A percentile compares a stretch with the other conserved stretches of the same genome.
These are phyloP conservation scores for Ciconia stormi DNA, from an alignment of 2,113 vertebrate genomes.

Conservation along the genomic window DNA sequence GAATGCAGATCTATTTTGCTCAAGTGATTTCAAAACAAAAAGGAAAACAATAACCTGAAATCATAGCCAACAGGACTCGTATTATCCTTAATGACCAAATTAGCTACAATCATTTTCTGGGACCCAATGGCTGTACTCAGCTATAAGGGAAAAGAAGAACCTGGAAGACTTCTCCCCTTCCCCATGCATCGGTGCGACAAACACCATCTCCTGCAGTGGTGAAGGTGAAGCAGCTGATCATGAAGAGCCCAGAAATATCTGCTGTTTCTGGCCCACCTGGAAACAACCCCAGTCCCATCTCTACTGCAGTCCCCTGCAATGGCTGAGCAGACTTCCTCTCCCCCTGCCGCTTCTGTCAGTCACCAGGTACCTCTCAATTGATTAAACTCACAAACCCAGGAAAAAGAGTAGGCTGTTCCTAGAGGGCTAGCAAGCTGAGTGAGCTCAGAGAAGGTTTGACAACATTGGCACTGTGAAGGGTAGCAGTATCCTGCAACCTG, in stretches of 20 bases:
- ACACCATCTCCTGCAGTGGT: neutral
- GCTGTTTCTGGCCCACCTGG: neutral
- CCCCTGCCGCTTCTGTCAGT: neutral
- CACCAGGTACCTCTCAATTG: neutral
- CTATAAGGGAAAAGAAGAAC: neutral
- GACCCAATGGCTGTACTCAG: neutral
- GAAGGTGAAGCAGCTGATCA: neutral
- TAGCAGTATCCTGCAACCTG: neutral
- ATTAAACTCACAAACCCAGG: neutral
- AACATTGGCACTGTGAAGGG: neutral
- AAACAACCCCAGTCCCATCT: neutral
- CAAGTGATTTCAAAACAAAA: neutral
- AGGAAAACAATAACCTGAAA: neutral
- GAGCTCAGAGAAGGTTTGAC: neutral
- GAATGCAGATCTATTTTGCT: neutral
- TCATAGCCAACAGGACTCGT: neutral
- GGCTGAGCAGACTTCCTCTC: neutral
- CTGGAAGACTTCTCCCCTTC: neutral
- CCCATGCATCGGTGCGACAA: fast-evolving
- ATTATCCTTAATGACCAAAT: neutral
- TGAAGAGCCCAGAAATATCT: neutral
- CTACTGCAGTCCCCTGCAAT: fast-evolving
- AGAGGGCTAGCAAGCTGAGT: neutral
- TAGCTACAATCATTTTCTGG: neutral
- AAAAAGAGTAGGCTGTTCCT: neutral